Evolutionary conservation across 1,140 invertebrate genomes (phyloP).

Genomic region (Danaus plexippus): DNA sequence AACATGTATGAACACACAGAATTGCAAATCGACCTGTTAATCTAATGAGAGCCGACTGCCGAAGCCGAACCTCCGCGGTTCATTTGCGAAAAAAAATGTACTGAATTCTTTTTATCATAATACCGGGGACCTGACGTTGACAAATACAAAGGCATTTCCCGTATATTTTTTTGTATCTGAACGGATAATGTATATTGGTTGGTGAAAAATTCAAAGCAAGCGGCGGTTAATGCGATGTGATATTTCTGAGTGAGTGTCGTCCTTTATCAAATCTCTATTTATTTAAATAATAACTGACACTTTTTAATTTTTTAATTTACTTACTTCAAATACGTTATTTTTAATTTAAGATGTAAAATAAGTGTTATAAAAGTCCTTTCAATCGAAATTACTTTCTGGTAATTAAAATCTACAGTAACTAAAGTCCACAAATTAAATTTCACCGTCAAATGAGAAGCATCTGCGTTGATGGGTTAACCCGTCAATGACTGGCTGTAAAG

Average conservation of each 20-base stretch:
- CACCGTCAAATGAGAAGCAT: constrained; percentile 18
- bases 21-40: constrained; percentile 68
- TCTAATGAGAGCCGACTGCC: constrained; percentile 52
- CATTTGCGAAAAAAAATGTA: constrained; percentile 66
- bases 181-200: constrained; percentile 58
- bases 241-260: constrained; percentile 24
- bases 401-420: constrained; percentile 31
- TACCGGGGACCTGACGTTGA: constrained; percentile 60
- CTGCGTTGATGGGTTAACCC: constrained; percentile 44
- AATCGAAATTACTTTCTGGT: constrained; percentile 8
- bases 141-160: constrained; percentile 65
- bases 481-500: constrained; percentile 32
- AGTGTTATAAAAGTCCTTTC: background rate
- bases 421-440: constrained; percentile 30
- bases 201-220: constrained; percentile 45
- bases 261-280: constrained; percentile 2
- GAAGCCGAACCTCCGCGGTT: constrained; percentile 49
- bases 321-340: constrained; percentile 5
- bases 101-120: constrained; percentile 42
- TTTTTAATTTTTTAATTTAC: constrained; percentile 6
- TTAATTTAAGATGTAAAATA: background rate
- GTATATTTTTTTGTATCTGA: constrained; percentile 55
- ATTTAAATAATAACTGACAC: too few species aligned
- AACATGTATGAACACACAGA: constrained; percentile 64
- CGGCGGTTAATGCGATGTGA: constrained; percentile 22